Percentiles rank a stretch among this genome's conserved stretches.
phyloP scores from a whole-genome alignment of 2,113 vertebrate genomes.

The Microcebus jonahi region DNA sequence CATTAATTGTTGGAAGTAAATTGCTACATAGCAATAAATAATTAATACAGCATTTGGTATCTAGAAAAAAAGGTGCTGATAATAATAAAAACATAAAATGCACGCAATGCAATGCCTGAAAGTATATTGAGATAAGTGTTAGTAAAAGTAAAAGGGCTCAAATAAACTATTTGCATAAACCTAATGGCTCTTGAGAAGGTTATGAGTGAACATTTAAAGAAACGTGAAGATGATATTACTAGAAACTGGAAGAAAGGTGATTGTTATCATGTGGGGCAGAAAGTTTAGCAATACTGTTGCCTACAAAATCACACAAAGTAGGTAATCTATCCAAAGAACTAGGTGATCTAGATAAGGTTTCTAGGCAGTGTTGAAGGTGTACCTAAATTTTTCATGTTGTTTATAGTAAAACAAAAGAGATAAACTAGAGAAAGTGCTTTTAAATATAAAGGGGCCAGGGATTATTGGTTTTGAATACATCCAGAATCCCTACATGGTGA shows the following conservation, averaged over 20 bases:
- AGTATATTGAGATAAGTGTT: neutral
- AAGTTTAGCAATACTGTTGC: neutral
- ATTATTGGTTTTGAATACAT: neutral
- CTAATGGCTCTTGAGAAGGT: neutral
- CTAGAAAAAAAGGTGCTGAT: neutral
- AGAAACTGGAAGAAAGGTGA: neutral
- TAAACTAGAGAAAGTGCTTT: neutral
- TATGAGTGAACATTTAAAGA: neutral
- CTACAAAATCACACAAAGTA: neutral
- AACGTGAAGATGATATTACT: neutral
- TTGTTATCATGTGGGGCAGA: neutral
- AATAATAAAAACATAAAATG: neutral
- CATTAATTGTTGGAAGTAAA: neutral
- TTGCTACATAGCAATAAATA: neutral
- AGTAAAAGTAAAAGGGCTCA: neutral
- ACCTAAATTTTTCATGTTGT: neutral
- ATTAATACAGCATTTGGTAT: neutral
- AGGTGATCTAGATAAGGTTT: neutral
- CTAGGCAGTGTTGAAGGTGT: neutral
- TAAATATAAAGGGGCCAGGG: neutral
- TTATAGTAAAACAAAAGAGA: neutral
- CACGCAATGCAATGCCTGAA: neutral
- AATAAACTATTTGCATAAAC: neutral
- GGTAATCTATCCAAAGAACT: neutral
- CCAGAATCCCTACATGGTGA: neutral